Evolutionary conservation across 2,797 vertebrate genomes (phyloP), one percentile per base, ranked within the genome.

Genomic region (Myripristis murdjan): DNA sequence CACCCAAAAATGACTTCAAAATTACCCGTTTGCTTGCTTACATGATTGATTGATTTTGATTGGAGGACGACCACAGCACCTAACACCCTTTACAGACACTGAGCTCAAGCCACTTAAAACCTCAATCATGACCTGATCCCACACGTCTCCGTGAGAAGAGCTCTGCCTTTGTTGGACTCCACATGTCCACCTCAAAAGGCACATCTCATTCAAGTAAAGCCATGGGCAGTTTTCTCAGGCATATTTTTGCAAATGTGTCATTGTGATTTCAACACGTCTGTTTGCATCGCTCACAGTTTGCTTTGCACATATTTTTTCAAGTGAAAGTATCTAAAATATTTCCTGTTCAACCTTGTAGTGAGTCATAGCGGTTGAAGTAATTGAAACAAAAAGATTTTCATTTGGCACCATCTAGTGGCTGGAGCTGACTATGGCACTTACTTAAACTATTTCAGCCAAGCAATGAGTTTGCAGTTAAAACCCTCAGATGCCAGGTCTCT

Each of bases 321-420:
- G n/a, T 9, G 12, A 12, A 24, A 11, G 20, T 49, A 23, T 49
- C 12, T 12, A 24, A 49, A 15, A 15, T 49, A 37, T 37, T 35
- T 15, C 20, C 5, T 53, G 15, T 24, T 60, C 24, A 12, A 2
- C 15, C 23, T 24, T 15, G 7, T 39, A 23, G 43, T 14, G 15
- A 39, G 11, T 14, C 11, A 14, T 4, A 15, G 11, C 3, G 37
- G 12, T 39, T 59, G 16, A 20, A 46, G n/a, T 16, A 20, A 3
- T 2, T 1, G 8, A 8, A 1, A 18, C 11, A 16, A 26, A 31
- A 44, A 15, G 43, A 4, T 47, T 60, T 46, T 24, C 15, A 12
- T 77, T 35, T 82, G 23, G 47, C 77, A n/a, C 80, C 77, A 75
- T 20, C 89, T 76, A 69, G 79, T 74, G 87, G 65, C 14, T 16